phyloP scores from a whole-genome alignment of 2,797 vertebrate species.

The Sebastes kiyomatsui region DNA sequence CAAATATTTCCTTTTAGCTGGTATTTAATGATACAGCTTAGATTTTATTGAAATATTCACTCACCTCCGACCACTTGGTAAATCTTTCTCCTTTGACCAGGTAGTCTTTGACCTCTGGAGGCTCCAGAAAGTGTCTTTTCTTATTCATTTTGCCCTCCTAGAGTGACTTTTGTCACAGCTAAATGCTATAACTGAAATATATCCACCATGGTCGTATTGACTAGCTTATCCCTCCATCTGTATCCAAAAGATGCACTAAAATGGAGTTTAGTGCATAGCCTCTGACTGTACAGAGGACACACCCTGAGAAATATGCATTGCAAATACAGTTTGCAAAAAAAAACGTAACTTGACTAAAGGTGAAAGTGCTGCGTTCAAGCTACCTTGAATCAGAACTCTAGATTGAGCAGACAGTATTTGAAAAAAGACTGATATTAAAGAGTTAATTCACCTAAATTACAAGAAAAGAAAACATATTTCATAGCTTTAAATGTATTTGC shows the following conservation, averaged over 20 bases:
- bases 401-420: background rate
- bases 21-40: background rate
- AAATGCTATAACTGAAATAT: slow-evolving; percentile 5
- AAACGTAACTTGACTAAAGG: slow-evolving; percentile 43
- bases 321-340: slow-evolving; percentile 76
- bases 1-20: background rate
- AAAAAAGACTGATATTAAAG: background rate
- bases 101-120: slow-evolving; percentile 89
- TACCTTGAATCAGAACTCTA: background rate
- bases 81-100: slow-evolving; percentile 93
- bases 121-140: slow-evolving; percentile 85
- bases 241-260: slow-evolving; percentile 17
- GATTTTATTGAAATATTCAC: slow-evolving; percentile 60
- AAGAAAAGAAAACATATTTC: background rate
- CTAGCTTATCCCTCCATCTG: background rate
- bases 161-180: background rate
- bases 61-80: slow-evolving; percentile 97
- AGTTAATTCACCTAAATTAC: background rate
- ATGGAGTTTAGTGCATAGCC: background rate
- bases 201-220: slow-evolving; percentile 7
- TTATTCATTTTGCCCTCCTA: slow-evolving; percentile 82
- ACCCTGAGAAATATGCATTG: slow-evolving; percentile 82
- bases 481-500: background rate
- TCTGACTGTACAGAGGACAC: slow-evolving; percentile 44
- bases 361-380: background rate